These are phyloP conservation scores for Brachypalpus laphriformis DNA, from an alignment of 2,888 invertebrate species.

Conservation along the genomic window DNA sequence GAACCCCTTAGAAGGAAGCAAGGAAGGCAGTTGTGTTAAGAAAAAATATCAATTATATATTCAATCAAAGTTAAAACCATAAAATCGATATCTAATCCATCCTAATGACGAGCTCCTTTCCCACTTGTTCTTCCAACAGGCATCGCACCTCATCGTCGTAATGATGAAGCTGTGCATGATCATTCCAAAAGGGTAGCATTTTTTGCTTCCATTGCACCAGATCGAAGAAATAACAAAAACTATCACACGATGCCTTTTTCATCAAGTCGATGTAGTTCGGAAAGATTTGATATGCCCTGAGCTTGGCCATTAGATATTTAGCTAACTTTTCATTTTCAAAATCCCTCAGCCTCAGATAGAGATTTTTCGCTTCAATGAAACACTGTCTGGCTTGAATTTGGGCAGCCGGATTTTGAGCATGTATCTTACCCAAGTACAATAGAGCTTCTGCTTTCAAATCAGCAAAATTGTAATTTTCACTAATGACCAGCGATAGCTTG, in stretches of 20 bases:
- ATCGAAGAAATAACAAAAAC: slow-evolving; percentile 55
- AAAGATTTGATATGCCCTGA: slow-evolving; percentile 54
- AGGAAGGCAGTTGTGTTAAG: too few relatives aligned
- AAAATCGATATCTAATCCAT: neutral
- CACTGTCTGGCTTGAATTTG: slow-evolving; percentile 33
- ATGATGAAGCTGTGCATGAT: neutral
- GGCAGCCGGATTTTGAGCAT: slow-evolving; percentile 15
- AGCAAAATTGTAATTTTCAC: slow-evolving; percentile 34
- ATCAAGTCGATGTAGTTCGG: slow-evolving; percentile 56
- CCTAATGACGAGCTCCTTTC: neutral
- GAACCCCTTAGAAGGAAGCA: too few relatives aligned
- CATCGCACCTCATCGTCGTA: slow-evolving; percentile 25
- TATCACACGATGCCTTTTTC: slow-evolving; percentile 6
- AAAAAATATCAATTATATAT: too few relatives aligned
- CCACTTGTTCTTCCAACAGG: slow-evolving; percentile 25
- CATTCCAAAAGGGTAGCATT: slow-evolving; percentile 58
- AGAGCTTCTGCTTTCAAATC: slow-evolving; percentile 40
- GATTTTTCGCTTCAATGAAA: slow-evolving; percentile 43
- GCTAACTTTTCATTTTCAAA: slow-evolving; percentile 59
- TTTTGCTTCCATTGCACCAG: slow-evolving; percentile 57
- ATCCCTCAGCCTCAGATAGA: slow-evolving; percentile 28
- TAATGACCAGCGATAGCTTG: slow-evolving; percentile 36
- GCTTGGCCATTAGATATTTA: slow-evolving; percentile 52
- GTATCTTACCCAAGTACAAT: slow-evolving; percentile 57
- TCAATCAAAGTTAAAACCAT: too few relatives aligned